Base-by-base conservation (phyloP, 1,140 invertebrate genomes). In the Sycobia sp. region DNA sequence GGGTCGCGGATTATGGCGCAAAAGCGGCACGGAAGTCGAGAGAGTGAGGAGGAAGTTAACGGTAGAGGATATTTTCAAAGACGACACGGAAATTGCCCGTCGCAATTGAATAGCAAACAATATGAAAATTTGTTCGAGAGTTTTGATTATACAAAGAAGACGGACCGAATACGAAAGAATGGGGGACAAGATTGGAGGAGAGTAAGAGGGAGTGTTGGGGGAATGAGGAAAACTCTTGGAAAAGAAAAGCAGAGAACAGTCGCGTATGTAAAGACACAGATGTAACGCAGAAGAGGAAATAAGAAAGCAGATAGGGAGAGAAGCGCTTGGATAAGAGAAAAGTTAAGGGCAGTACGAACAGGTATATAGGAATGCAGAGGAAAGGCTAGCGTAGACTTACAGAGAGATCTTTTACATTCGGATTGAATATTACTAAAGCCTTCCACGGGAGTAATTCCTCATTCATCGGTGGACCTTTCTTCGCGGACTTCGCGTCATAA, bases 91-190 rank as follows among this genome's bases (percentile, higher is more conserved):
- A 79, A 79, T 80, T 77, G 74, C 75, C 73, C 76, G 72, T 77
- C 75, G n/a, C 78, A 78, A 78, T 79, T 78, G 78, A 80, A 80
- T 80, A 74, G 72, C 76, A 79, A 79, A 80, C 77, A 79, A 78
- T 79, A 78, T 79, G 76, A 80, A 80, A 79, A 80, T 79, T 78
- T 78, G 75, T 78, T 79, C 74, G 70, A 77, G 76, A 80, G 76
- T 80, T 80, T 78, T 77, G 77, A 77, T 79, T 74, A 78, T 78
- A 79, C 76, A 80, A 79, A 79, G 74, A 73, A 76, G 72, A 16
- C n/a, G 23, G 7, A 7, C n/a, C n/a, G n/a, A n/a, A n/a, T n/a
- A 32, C 29, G 29, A 11, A 32, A 32, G 29, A 7, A 32, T 4
- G 11, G 29, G 29, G 29, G 29, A 11, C 11, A 32, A 11, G 20